A percentile compares a stretch with the other conserved stretches of the same genome.
phyloP scores from a whole-genome alignment of 2,888 invertebrate genomes.

The Troides aeacus region DNA sequence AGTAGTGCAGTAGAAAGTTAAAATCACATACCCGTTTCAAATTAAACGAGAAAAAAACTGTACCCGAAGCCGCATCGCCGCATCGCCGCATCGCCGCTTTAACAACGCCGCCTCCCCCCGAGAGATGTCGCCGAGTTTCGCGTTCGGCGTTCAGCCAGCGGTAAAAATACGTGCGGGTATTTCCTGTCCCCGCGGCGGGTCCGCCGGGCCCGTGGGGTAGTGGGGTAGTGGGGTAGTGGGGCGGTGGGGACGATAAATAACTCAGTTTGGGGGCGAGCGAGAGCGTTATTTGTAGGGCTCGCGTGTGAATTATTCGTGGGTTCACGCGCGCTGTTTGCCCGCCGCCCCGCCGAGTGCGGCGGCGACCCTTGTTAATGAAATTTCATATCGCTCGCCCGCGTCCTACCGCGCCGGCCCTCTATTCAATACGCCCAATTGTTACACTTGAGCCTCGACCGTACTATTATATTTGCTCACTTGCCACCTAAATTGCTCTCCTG shows the following conservation, averaged over 20 bases:
- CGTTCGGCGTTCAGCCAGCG: constrained; percentile 60
- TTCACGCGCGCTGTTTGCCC: constrained; percentile 76
- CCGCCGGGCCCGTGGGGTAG: constrained; percentile 40
- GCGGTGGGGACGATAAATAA: constrained; percentile 71
- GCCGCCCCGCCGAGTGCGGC: constrained; percentile 65
- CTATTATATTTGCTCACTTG: constrained; percentile 44
- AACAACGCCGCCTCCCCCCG: constrained; percentile 46
- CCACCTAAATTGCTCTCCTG: constrained; percentile 37
- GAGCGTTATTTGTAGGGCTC: constrained; percentile 77
- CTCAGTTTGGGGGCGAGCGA: constrained; percentile 62
- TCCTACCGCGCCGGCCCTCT: constrained; percentile 50
- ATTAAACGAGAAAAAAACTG: constrained; percentile 12
- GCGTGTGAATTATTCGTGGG: constrained; percentile 80
- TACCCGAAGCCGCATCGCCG: constrained; percentile 13
- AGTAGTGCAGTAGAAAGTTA: constrained; percentile 2
- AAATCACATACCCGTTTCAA: constrained; percentile 12
- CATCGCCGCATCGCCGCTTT: constrained; percentile 25
- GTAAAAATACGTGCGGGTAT: constrained; percentile 77
- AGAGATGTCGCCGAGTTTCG: constrained; percentile 62
- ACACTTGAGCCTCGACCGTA: constrained; percentile 55
- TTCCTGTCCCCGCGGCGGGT: constrained; percentile 64
- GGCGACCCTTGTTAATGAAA: constrained; percentile 76
- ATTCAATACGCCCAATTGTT: constrained; percentile 62
- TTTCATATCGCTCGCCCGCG: constrained; percentile 68
- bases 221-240: constrained; percentile 37